Base-by-base conservation (phyloP, 64 coral and sea anemone species). In the Pocillopora verrucosa region DNA sequence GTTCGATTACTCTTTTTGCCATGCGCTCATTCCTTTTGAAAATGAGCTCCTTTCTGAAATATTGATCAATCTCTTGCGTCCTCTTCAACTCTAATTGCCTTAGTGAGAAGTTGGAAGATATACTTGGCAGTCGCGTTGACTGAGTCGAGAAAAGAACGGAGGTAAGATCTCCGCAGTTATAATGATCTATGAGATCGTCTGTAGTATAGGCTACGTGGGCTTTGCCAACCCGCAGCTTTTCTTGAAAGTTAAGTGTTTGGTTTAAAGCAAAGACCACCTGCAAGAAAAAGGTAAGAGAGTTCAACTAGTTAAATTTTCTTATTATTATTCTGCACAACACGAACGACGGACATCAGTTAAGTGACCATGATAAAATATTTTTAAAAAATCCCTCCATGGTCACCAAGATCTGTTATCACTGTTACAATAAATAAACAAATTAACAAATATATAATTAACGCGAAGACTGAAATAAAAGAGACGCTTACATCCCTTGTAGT, bases 81-180 rank as follows among this genome's bases (percentile, higher is more conserved):
- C 77, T 83, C 80, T 94, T 72, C 56, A 84, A 58, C 35, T 95
- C 87, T 12, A 87, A 82, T n/a, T 90, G 62, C 15, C 79, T 74
- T 20, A 73, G 62, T 11, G 91, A 79, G 5, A 93, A 93, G 73
- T 93, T 93, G 65, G 87, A 85, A 37, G 64, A 92, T 37, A 90
- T 51, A 22, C 67, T 90, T 51, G 83, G 76, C 36, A 98, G 72
- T 70, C 86, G 79, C n/a, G 88, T 80, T 38, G 88, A 88, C 30
- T 98, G 89, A 59, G 90, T 92, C 1, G 75, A 59, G 83, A 89
- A 94, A 36, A 98, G 83, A 56, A 94, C 82, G 6, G 93, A 80
- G 58, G 92, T 94, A 10, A 98, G 88, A 38, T 98, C 92, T 2
- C 96, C 96, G 61, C 96, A 98, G 72, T 98, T 98, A 58, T 98